These are phyloP conservation scores for Drosophila trichaetosa DNA, from an alignment of 2,888 invertebrate genomes.

Conservation along the genomic window DNA sequence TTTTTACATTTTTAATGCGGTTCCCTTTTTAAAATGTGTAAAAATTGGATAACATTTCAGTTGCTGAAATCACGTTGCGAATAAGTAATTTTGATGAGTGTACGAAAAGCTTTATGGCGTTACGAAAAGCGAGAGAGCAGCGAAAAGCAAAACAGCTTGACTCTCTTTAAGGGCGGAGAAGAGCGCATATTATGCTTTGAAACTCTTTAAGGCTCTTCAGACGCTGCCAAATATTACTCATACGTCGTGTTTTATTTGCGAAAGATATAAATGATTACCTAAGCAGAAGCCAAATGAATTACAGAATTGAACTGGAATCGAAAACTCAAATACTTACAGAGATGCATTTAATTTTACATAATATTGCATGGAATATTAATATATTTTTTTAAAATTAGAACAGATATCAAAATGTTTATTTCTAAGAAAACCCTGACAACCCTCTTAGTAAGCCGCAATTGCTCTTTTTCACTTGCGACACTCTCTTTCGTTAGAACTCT, in stretches of 20 bases:
- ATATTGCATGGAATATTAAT: not conserved
- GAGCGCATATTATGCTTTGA: constrained; percentile 2
- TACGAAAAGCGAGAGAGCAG: constrained; percentile 20
- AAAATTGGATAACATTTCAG: not conserved
- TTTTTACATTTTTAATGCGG: not conserved
- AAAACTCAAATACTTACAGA: not conserved
- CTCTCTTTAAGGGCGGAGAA: constrained; percentile 19
- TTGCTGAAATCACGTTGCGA: constrained; percentile 1
- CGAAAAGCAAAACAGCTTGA: constrained; percentile 12
- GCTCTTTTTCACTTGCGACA: constrained; percentile 26
- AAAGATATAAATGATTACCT: not conserved
- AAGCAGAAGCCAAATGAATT: not conserved
- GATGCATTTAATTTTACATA: not conserved
- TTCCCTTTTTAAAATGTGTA: not conserved
- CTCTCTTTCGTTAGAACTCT: constrained; percentile 48
- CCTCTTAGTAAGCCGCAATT: constrained; percentile 36
- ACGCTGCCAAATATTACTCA: constrained; percentile 9
- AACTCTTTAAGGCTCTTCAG: constrained; percentile 14
- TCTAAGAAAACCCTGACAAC: constrained; percentile 49
- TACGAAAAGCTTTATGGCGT: constrained; percentile 50
- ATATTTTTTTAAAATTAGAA: not conserved
- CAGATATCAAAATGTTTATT: not conserved
- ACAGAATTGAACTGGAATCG: not conserved
- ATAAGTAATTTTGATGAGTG: constrained; percentile 50
- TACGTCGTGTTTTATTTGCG: constrained; percentile 1